Conservation (phyloP, 2,113 vertebrate genomes). For the Microtus richardsoni region DNA sequence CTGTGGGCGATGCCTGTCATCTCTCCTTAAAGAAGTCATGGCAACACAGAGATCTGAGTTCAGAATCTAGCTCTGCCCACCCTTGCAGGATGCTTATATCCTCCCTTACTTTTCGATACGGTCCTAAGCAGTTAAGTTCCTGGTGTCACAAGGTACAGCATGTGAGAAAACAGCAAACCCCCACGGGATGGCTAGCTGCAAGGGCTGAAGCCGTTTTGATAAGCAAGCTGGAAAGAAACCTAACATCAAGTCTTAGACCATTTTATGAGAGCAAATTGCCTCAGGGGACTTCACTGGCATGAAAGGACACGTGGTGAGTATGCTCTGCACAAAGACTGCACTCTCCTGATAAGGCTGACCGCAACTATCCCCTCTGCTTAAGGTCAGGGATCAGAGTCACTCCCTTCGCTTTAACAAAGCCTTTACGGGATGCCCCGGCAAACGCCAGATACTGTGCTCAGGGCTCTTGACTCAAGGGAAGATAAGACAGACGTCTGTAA, state of each 20-base stretch:
- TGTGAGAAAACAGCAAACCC: neutral
- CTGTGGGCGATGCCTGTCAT: neutral
- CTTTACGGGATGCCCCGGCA: neutral
- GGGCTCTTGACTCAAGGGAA: neutral
- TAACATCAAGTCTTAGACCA: neutral
- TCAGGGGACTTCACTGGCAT: neutral
- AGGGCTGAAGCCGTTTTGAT: neutral
- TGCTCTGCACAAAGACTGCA: neutral
- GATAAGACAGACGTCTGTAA: neutral
- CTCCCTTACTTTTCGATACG: neutral
- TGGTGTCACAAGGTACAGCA: neutral
- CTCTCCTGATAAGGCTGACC: neutral
- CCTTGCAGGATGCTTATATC: neutral
- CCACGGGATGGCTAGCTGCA: neutral
- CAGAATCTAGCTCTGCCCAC: neutral
- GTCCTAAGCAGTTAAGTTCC: neutral
- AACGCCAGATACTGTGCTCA: neutral
- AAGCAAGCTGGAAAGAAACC: neutral
- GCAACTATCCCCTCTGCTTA: neutral
- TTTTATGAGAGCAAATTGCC: slow-evolving; percentile 23
- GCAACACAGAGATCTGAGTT: neutral
- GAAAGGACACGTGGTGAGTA: neutral
- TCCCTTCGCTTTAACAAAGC: neutral
- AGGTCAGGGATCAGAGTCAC: neutral
- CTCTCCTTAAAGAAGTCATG: neutral